Base-by-base conservation (phyloP, 2,888 invertebrate genomes). In the Empis livida region DNA sequence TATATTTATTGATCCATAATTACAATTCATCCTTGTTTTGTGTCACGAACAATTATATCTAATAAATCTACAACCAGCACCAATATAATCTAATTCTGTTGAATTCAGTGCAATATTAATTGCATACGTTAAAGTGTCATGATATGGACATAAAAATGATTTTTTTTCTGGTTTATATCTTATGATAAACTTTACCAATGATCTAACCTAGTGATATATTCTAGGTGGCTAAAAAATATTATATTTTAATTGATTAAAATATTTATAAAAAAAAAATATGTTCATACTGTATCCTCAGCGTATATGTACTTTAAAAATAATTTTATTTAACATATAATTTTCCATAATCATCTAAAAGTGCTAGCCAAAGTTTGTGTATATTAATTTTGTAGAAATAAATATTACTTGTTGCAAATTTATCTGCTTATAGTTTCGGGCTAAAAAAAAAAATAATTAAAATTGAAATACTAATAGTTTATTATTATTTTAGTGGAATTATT, bases 131-230 rank as follows among this genome's bases (percentile, higher is more conserved):
- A 96, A 97, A 44, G 95, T 89, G 66, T 99, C 99, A 64, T 97
- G 96, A 67, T 99, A 99, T 1, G 99, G 96, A 15, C 91, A 76
- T 53, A 99, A 73, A 0, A 78, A 84, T 0, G 96, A 89, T 69
- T 99, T 99, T 67, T 99, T 96, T 60, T 92, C 91, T 0, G 97
- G 97, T 47, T 82, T 79, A 71, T 99, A 99, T 42, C 96, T 81
- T 1, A 99, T 97, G 52, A 99, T 90, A 70, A 99, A 99, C 73
- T 97, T 99, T 95, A 99, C 93, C 37, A 90, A 64, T 0, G 97
- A 87, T 45, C 82, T 79, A n/a, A n/a, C n/a, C n/a, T n/a, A n/a
- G n/a, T n/a, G n/a, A n/a, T n/a, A n/a, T n/a, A n/a, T n/a, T n/a
- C n/a, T 79, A 0, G 0, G 94, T 91, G 5, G 94, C 93, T 89